These are phyloP conservation scores for Sclerodermus sp. DNA, from an alignment of 2,888 invertebrate genomes.

Conservation along the genomic window DNA sequence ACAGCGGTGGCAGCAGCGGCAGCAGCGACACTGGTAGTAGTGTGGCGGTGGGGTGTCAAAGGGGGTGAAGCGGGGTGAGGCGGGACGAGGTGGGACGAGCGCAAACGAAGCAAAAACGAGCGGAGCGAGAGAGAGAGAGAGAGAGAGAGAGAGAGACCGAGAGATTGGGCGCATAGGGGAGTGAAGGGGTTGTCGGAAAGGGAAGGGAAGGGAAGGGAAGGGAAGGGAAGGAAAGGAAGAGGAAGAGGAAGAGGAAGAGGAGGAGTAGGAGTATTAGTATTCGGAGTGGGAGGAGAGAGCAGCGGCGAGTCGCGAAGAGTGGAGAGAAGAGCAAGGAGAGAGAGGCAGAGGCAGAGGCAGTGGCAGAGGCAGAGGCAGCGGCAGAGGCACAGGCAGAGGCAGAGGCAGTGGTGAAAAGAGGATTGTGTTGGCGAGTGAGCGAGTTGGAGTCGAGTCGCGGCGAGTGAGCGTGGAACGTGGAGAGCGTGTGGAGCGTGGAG, in stretches of 20 bases:
- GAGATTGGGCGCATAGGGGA: neutral
- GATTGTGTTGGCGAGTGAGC: neutral
- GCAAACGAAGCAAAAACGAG: no score
- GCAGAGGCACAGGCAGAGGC: no score
- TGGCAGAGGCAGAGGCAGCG: neutral
- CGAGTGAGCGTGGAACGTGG: neutral
- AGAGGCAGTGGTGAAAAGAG: neutral
- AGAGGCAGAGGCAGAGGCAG: slow-evolving; percentile 6
- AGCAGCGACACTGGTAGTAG: no score
- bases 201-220: slow-evolving; percentile 3
- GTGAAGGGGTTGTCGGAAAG: neutral
- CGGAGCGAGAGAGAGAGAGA: slow-evolving; percentile 22
- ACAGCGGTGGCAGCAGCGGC: no score
- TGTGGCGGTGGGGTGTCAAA: no score
- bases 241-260: slow-evolving; percentile 2
- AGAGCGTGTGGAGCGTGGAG: slow-evolving; percentile 9
- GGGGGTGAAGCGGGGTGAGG: no score
- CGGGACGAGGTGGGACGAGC: no score
- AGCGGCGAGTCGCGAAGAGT: slow-evolving; percentile 5
- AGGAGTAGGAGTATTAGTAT: no score
- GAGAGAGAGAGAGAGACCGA: slow-evolving; percentile 21
- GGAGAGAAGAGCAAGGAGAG: no score
- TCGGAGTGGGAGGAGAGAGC: neutral
- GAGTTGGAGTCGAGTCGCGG: slow-evolving; percentile 1
- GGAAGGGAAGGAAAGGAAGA: slow-evolving; percentile 5